A percentile compares a stretch with the other conserved stretches of the same genome.
phyloP scores from a whole-genome alignment of 2,797 vertebrate species.

The Coracias cyanogaster region DNA sequence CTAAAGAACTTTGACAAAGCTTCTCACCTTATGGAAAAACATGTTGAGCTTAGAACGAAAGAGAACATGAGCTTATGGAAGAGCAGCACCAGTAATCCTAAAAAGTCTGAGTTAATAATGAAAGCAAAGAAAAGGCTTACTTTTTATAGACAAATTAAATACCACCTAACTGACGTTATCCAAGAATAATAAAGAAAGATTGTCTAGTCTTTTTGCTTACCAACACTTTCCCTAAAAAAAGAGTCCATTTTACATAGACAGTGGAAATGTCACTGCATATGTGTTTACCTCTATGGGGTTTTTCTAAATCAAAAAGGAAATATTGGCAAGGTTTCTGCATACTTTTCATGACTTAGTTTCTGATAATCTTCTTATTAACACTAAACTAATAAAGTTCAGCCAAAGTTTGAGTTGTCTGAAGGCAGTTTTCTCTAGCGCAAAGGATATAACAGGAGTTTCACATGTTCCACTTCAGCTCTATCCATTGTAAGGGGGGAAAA shows the following conservation, averaged over 20 bases:
- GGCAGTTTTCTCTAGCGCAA: neutral
- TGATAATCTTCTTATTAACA: neutral
- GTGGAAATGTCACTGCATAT: neutral
- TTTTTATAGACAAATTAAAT: neutral
- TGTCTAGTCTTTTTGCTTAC: neutral
- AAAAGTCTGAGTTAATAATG: neutral
- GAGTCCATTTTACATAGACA: neutral
- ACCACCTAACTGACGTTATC: neutral
- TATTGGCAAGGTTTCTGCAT: too few species aligned
- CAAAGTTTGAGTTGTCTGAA: neutral
- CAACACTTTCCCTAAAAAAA: neutral
- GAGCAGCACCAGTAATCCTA: neutral
- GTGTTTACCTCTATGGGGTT: rapidly evolving
- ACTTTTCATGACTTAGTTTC: too few species aligned
- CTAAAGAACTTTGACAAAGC: neutral
- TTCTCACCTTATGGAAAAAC: neutral
- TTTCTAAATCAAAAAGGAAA: neutral
- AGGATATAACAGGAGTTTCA: neutral
- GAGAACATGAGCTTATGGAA: neutral
- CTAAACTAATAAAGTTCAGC: neutral
- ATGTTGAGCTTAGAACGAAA: neutral
- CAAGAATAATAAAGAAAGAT: neutral
- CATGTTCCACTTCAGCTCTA: neutral
- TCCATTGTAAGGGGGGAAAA: neutral
- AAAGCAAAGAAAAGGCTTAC: neutral